These are phyloP conservation scores for Eilema caniola DNA, from an alignment of 2,888 invertebrate species.

Conservation along the genomic window DNA sequence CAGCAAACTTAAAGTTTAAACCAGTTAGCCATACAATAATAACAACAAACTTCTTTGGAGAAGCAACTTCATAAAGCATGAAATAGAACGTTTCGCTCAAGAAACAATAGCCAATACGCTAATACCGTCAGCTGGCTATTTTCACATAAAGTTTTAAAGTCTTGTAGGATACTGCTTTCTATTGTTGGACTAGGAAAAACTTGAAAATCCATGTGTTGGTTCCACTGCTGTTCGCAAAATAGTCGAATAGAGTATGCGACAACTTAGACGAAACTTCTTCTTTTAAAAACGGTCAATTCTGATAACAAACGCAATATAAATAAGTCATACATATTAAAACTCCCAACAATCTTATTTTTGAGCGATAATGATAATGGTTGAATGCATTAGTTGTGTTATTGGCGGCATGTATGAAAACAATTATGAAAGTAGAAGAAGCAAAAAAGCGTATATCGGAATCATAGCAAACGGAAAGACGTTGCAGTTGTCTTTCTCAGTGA, in stretches of 20 bases:
- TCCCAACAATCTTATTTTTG: background rate
- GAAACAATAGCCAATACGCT: constrained; percentile 45
- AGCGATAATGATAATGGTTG: background rate
- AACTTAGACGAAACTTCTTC: constrained; percentile 76
- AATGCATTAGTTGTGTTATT: too few relatives aligned
- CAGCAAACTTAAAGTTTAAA: constrained; percentile 9
- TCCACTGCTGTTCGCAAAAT: constrained; percentile 71
- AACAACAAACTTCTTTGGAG: constrained; percentile 26
- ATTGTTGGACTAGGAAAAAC: constrained; percentile 73
- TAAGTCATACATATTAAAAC: background rate
- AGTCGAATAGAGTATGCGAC: constrained; percentile 75
- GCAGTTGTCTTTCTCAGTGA: too few relatives aligned
- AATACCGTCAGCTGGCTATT: constrained; percentile 50
- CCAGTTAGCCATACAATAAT: constrained; percentile 9
- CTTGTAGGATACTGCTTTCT: constrained; percentile 52
- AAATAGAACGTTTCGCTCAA: constrained; percentile 37
- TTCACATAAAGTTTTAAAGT: constrained; percentile 58
- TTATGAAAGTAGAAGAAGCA: too few relatives aligned
- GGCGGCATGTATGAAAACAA: too few relatives aligned
- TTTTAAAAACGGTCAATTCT: constrained; percentile 57
- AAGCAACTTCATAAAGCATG: constrained; percentile 35
- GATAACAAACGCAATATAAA: constrained; percentile 22
- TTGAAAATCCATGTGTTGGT: constrained; percentile 74
- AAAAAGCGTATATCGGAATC: too few relatives aligned
- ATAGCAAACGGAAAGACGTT: too few relatives aligned